Conservation (phyloP, 53 echinoderm and acorn worm genomes). For the Holothuria leucospilota region DNA sequence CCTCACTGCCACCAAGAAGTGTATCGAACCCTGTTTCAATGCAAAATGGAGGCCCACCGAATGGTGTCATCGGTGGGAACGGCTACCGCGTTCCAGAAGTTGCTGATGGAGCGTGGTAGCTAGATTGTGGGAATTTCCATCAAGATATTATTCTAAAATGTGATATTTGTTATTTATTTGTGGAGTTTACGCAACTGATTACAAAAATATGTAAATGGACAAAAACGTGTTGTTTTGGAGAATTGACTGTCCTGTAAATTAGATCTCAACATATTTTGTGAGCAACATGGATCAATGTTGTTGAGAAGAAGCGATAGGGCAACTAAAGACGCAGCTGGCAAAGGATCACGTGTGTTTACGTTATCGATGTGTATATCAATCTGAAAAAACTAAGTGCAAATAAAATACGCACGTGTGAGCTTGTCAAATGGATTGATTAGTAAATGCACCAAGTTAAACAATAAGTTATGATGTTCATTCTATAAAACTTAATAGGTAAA, state of each 20-base stretch:
- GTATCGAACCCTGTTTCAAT: slow-evolving; percentile 27
- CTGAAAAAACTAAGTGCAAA: too few relatives aligned
- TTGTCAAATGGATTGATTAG: too few relatives aligned
- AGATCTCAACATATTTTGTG: background rate
- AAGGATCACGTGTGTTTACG: too few relatives aligned
- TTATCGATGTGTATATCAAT: too few relatives aligned
- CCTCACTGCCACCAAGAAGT: slow-evolving; percentile 44
- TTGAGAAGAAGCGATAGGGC: too few relatives aligned
- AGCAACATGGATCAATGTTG: too few relatives aligned
- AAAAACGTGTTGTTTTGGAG: slow-evolving; percentile 15
- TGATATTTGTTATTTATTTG: slow-evolving; percentile 53
- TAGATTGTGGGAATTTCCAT: too few relatives aligned
- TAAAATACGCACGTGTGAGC: too few relatives aligned
- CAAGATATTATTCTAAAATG: slow-evolving; percentile 1
- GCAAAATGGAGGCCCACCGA: slow-evolving; percentile 36
- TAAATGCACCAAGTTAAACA: too few relatives aligned
- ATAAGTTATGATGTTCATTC: too few relatives aligned
- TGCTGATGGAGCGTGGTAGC: slow-evolving; percentile 42
- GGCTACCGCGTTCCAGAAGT: slow-evolving; percentile 46
- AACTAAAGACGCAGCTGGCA: too few relatives aligned
- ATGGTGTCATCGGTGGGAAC: slow-evolving; percentile 50
- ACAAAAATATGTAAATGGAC: slow-evolving; percentile 16
- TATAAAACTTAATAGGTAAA: too few relatives aligned
- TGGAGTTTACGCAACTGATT: slow-evolving; percentile 51
- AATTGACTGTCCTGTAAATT: slow-evolving; percentile 37